Conservation (phyloP, 2,113 vertebrate genomes). For the Emydocephalus ijimae region DNA sequence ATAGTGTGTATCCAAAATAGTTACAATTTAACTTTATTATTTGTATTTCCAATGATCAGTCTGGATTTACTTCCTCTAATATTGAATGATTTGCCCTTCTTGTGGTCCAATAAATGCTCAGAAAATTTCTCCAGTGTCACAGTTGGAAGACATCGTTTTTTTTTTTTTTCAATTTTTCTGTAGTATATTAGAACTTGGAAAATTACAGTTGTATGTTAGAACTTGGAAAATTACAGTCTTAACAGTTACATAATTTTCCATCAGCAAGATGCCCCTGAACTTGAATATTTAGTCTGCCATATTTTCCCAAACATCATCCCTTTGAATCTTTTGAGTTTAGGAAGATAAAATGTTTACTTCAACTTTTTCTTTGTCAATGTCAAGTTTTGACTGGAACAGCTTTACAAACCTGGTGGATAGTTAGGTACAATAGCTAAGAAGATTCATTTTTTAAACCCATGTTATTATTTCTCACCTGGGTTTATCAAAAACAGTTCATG, state of each 20-base stretch:
- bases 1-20: too few species aligned
- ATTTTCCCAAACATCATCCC: background rate
- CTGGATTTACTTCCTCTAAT: background rate
- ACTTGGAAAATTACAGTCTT: background rate
- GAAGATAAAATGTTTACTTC: background rate
- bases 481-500: background rate
- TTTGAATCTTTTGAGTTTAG: background rate
- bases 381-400: background rate
- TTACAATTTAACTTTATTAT: background rate
- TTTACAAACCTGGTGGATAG: background rate
- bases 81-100: background rate
- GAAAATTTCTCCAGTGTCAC: background rate
- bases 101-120: background rate
- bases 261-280: background rate
- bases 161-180: background rate
- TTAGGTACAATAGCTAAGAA: background rate
- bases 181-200: background rate
- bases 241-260: background rate
- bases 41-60: background rate
- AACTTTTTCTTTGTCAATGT: background rate
- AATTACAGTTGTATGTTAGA: background rate
- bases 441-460: background rate
- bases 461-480: background rate
- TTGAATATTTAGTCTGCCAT: background rate
- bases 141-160: background rate